Base-by-base conservation (phyloP, 2,113 vertebrate species). In the Austrofundulus limnaeus region DNA sequence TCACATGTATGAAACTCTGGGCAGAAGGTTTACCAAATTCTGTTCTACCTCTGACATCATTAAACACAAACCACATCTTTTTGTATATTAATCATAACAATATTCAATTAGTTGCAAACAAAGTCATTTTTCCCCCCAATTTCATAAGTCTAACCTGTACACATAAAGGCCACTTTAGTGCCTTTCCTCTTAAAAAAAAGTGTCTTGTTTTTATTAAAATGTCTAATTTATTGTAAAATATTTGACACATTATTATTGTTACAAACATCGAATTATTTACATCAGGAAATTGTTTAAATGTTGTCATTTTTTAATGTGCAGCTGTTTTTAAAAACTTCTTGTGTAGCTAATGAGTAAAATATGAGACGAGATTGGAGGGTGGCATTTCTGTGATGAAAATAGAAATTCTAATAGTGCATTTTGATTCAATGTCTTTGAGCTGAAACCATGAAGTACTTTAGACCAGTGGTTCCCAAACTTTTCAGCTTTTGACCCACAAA, bases 151-250 rank as follows among this genome's bases (percentile, higher is more conserved):
- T 64, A 2, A 5, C 31, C 14, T 67, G 37, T 72, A 8, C 52
- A 38, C 21, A 24, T 61, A 38, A 84, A 82, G 75, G 84, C 87
- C 62, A 82, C 58, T 70, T 70, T 45, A 72, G 89, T 88, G 89
- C 89, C 90, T 91, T 90, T 86, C 37, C 69, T 38, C 46, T 68
- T 34, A 34, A n/a, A 56, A 48, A 80, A 78, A 76, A 61, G 69
- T 72, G 46, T 83, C 72, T 61, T 47, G 8, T 20, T 20, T 53
- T 45, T 64, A 34, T 14, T 51, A 5, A 49, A 49, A 28, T 23
- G 10, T 25, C 46, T 58, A 34, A 39, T 51, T 75, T 79, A 53
- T 61, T 31, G 57, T 34, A 24, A 56, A 49, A 45, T 17, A 61
- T 61, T 54, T 60, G 48, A 46, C 42, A 17, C 17, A 49, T 34